Evolutionary conservation across 2,888 invertebrate genomes (phyloP).

Genomic region (Andrena dorsata): DNA sequence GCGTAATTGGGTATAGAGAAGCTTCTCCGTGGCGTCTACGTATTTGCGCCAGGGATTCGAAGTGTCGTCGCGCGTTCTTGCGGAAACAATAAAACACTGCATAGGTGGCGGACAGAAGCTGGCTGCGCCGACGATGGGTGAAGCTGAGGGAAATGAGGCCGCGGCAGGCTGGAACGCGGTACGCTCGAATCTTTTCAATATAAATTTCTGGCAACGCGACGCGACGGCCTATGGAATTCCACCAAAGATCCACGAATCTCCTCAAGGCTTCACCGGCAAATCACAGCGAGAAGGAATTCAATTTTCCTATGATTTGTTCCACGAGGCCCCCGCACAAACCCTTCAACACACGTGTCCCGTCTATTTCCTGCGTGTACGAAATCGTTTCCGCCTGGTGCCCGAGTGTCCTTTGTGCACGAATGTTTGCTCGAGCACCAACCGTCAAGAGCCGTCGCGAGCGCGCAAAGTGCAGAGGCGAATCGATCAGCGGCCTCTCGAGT

Average conservation of each 20-base stretch:
- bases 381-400: constrained; percentile 14
- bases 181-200: neutral
- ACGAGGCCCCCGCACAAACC: constrained; percentile 19
- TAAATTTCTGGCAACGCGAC: constrained; percentile 12
- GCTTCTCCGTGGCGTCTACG: neutral
- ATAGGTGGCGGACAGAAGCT: neutral
- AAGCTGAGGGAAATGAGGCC: neutral
- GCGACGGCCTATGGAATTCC: neutral
- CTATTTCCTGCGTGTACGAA: constrained; percentile 30
- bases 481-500: constrained; percentile 20
- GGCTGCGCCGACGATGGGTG: neutral
- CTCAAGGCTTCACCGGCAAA: neutral
- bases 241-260: neutral
- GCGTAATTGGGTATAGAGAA: constrained; percentile 11
- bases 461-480: constrained; percentile 19
- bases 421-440: constrained; percentile 15
- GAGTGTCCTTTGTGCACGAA: neutral
- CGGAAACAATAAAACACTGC: neutral
- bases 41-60: neutral
- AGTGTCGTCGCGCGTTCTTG: neutral
- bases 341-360: constrained; percentile 15
- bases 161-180: too few species aligned
- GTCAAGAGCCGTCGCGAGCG: neutral
- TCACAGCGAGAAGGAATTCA: constrained; percentile 14
- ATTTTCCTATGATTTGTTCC: constrained; percentile 47